Conservation (phyloP, 53 echinoderm and acorn worm species). For the Actinopyga echinites region DNA sequence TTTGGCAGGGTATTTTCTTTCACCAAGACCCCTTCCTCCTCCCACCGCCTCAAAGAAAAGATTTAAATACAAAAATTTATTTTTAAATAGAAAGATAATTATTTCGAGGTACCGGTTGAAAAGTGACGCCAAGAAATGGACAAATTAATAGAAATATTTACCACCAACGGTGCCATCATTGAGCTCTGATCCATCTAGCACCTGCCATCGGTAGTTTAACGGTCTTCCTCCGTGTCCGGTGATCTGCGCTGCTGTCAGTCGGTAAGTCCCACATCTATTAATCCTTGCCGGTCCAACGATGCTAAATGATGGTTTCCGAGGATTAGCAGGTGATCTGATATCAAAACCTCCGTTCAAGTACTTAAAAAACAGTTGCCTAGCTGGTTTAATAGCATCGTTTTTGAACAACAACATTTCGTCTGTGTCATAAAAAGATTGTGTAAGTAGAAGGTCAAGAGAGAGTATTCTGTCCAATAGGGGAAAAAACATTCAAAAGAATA, state of each 20-base stretch:
- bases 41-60: too few species aligned
- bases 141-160: too few species aligned
- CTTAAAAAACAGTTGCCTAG: neutral
- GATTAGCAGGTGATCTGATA: neutral
- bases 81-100: too few species aligned
- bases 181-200: neutral
- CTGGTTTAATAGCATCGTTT: neutral
- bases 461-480: too few species aligned
- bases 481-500: too few species aligned
- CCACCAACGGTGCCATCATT: too few species aligned
- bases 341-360: neutral
- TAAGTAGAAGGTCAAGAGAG: too few species aligned
- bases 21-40: too few species aligned
- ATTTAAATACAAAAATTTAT: too few species aligned
- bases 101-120: too few species aligned
- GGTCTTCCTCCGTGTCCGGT: constrained; percentile 3
- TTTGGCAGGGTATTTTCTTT: too few species aligned
- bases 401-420: neutral
- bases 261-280: constrained; percentile 15
- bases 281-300: constrained; percentile 4
- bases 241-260: constrained; percentile 1
- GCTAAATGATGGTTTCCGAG: neutral
- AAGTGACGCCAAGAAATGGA: too few species aligned
- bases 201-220: neutral
- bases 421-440: neutral